A percentile compares a stretch with the other conserved stretches of the same genome.
These are phyloP conservation scores for Fratercula arctica DNA, from an alignment of 2,797 vertebrate genomes.

Conservation along the genomic window DNA sequence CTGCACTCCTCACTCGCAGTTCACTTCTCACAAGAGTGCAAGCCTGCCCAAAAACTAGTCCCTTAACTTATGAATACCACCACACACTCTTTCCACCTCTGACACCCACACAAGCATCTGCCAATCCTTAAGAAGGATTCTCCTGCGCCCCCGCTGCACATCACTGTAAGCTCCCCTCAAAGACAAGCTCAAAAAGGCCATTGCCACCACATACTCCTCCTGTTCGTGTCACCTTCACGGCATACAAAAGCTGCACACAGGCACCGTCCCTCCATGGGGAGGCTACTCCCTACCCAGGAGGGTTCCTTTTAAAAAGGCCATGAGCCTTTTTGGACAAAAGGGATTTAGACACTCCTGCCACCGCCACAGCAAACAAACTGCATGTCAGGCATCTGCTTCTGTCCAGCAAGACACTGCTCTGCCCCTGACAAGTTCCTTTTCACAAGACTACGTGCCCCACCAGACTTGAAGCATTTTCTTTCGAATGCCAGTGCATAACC, in stretches of 20 bases:
- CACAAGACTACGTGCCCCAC: neutral
- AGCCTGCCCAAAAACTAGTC: neutral
- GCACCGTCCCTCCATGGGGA: neutral
- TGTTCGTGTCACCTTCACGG: neutral
- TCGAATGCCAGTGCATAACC: neutral
- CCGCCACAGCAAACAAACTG: neutral
- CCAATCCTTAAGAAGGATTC: neutral
- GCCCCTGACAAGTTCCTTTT: neutral
- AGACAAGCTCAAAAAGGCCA: neutral
- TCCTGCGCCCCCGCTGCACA: neutral
- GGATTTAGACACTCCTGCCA: neutral
- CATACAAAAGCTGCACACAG: neutral
- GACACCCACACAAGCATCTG: neutral
- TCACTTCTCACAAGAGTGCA: neutral
- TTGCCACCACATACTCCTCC: too few species aligned
- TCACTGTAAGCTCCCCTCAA: neutral
- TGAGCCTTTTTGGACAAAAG: neutral
- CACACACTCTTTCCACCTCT: neutral
- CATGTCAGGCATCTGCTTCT: neutral
- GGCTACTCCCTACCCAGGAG: neutral
- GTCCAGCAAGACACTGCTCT: neutral
- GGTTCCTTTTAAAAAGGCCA: neutral
- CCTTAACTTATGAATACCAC: neutral
- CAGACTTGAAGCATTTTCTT: neutral
- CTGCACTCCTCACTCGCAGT: neutral